A percentile compares a stretch with the other conserved stretches of the same genome.
Evolutionary conservation across 1,140 invertebrate species (phyloP).

Genomic region (Cherax destructor): DNA sequence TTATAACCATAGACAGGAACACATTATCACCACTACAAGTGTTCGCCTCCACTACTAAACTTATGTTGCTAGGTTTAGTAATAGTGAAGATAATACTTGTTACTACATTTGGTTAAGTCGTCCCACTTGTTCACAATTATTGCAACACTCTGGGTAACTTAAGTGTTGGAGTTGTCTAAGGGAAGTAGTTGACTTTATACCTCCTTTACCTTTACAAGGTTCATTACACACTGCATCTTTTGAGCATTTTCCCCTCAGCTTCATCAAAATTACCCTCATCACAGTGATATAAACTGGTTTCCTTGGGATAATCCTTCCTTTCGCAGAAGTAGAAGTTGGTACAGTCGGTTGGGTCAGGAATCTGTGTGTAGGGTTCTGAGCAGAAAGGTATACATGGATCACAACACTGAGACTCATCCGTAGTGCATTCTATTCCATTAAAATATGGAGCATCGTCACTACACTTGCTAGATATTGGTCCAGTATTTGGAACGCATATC

Average conservation of each 20-base stretch:
- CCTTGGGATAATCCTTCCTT: background rate
- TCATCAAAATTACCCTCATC: background rate
- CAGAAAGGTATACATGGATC: background rate
- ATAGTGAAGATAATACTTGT: background rate
- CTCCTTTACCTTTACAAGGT: background rate
- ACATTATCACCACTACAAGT: background rate
- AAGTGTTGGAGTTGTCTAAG: too few species aligned
- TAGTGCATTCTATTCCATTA: background rate
- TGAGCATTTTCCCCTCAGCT: background rate
- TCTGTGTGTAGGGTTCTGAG: background rate
- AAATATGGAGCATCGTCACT: background rate
- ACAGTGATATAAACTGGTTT: background rate
- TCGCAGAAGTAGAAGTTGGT: slow-evolving; percentile 2
- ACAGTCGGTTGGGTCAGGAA: background rate
- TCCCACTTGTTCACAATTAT: background rate
- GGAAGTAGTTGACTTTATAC: too few species aligned
- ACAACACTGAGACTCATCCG: background rate
- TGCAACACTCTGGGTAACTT: background rate
- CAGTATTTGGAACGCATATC: background rate
- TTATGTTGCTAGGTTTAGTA: background rate
- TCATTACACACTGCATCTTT: background rate
- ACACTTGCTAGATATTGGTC: background rate
- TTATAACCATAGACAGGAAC: background rate
- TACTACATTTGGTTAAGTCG: background rate
- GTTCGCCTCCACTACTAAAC: too few species aligned